Evolutionary conservation across 2,888 invertebrate genomes (phyloP).

Genomic region (Tridacna gigas): DNA sequence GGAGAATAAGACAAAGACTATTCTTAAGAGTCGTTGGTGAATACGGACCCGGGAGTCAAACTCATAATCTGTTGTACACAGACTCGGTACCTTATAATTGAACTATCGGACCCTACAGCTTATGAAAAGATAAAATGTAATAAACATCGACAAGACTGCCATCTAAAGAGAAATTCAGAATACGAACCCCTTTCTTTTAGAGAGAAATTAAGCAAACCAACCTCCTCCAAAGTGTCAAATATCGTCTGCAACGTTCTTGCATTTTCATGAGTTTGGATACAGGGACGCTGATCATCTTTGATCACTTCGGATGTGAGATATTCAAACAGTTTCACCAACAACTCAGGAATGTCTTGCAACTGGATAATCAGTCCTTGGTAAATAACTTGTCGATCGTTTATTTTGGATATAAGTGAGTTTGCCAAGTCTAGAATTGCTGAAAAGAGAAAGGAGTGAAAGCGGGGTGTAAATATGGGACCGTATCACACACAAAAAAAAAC

Average conservation of each 20-base stretch:
- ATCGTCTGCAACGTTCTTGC: constrained; percentile 46
- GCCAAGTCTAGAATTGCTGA: constrained; percentile 38
- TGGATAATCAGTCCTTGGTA: not conserved
- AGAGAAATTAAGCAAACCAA: not conserved
- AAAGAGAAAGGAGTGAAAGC: not conserved
- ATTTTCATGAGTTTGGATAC: constrained; percentile 20
- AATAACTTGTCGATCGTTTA: not conserved
- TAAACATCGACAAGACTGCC: no score
- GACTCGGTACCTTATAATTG: no score
- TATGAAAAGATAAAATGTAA: no score
- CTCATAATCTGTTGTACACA: no score
- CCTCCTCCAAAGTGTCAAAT: constrained; percentile 55
- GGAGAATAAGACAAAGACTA: no score
- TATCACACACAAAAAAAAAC: no score
- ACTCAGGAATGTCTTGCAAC: constrained; percentile 31
- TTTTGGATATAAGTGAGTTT: constrained; percentile 15
- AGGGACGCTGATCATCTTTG: constrained; percentile 17
- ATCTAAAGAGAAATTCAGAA: no score
- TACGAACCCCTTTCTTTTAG: no score
- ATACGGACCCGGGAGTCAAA: no score
- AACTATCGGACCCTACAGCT: no score
- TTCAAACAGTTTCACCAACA: constrained; percentile 40
- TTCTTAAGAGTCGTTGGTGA: no score
- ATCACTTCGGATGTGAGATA: constrained; percentile 36
- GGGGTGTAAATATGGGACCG: not conserved